Conservation (phyloP, 2,888 invertebrate species). For the Epinotia bilunana region DNA sequence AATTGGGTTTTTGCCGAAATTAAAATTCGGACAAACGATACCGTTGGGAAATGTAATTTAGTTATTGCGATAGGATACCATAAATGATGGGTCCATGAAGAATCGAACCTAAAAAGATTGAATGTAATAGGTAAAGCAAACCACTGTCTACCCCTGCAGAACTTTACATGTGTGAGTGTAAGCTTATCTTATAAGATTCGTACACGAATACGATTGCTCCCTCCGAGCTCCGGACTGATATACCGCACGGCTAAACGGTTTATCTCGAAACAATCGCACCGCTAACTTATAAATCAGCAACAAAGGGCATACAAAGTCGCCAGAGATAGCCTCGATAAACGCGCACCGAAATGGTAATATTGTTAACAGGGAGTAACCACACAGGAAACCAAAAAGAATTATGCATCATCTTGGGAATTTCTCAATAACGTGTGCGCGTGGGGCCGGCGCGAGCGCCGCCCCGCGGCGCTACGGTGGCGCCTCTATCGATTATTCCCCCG, state of each 20-base stretch:
- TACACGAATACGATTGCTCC: conserved; percentile 15
- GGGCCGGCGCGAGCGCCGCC: conserved; percentile 79
- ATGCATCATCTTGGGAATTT: conserved; percentile 82
- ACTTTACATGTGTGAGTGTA: background rate
- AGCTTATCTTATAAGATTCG: conserved; percentile 6
- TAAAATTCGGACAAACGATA: no score
- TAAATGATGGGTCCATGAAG: background rate
- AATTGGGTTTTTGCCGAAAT: no score
- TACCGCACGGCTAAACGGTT: conserved; percentile 20
- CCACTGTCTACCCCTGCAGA: background rate
- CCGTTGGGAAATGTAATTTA: no score
- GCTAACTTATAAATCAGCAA: conserved; percentile 68
- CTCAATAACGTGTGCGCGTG: conserved; percentile 81
- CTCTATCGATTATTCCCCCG: conserved; percentile 68
- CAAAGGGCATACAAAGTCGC: conserved; percentile 58
- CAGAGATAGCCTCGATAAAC: conserved; percentile 64
- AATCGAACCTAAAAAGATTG: background rate
- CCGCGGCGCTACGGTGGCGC: conserved; percentile 76
- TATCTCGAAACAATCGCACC: conserved; percentile 47
- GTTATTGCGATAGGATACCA: no score
- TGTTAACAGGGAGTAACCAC: conserved; percentile 81
- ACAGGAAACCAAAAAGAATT: conserved; percentile 78
- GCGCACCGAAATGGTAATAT: conserved; percentile 80
- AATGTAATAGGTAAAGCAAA: background rate
- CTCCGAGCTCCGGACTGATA: conserved; percentile 7